Conservation (phyloP, 2,113 vertebrate species). For the Esox niger region DNA sequence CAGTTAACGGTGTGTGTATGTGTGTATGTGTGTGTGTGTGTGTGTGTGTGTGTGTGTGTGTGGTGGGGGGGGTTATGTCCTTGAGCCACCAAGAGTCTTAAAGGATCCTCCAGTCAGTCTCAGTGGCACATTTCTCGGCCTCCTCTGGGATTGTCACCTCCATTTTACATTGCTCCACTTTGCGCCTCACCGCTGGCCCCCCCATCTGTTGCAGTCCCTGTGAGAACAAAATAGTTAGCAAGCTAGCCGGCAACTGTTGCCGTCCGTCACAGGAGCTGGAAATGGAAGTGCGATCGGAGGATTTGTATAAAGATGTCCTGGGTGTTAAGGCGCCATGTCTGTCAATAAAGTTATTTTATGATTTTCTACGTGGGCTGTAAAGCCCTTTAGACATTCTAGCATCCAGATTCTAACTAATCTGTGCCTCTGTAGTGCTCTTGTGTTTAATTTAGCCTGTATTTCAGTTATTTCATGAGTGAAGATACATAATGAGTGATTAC, state of each 20-base stretch:
- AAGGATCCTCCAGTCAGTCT: constrained; percentile 2
- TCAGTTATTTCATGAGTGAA: too few relatives aligned
- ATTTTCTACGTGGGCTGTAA: neutral
- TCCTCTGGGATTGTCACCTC: constrained; percentile 6
- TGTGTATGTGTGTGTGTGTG: too few relatives aligned
- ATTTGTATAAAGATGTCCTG: neutral
- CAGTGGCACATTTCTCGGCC: neutral
- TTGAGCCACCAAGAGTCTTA: neutral
- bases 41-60: neutral
- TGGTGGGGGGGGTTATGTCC: neutral
- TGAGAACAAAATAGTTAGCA: neutral
- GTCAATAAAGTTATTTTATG: neutral
- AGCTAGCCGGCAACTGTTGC: neutral
- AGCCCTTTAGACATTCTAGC: neutral
- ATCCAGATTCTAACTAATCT: too few relatives aligned
- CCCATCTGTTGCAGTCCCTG: neutral
- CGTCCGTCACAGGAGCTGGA: neutral
- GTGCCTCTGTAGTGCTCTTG: too few relatives aligned
- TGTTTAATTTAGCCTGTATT: too few relatives aligned
- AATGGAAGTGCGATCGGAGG: neutral
- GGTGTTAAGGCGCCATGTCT: neutral
- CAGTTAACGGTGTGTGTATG: too few relatives aligned
- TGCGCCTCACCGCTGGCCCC: neutral
- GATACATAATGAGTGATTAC: too few relatives aligned
- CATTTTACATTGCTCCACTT: constrained; percentile 1